These are phyloP conservation scores for Sorex araneus DNA, from an alignment of 2,113 vertebrate species.

Conservation along the genomic window DNA sequence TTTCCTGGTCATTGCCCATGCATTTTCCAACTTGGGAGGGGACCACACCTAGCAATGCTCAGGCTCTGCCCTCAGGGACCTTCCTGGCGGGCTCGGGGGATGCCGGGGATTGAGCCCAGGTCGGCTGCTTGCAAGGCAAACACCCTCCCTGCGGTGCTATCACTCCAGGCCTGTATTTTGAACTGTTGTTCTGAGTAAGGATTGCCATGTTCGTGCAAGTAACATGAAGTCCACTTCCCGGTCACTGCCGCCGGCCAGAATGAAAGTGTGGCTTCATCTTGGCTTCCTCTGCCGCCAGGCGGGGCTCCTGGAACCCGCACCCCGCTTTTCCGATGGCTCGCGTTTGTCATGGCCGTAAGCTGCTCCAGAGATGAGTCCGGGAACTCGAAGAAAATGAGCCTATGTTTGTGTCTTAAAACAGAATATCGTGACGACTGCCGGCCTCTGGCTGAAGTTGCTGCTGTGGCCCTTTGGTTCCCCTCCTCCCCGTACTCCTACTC, in stretches of 20 bases:
- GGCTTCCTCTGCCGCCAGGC: not conserved
- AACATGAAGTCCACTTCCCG: slow-evolving; percentile 53
- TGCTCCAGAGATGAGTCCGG: slow-evolving; percentile 28
- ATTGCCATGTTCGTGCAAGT: slow-evolving; percentile 25
- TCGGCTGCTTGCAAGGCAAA: too few relatives aligned
- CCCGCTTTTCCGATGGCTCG: not conserved
- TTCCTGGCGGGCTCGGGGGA: too few relatives aligned
- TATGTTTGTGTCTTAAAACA: slow-evolving; percentile 52
- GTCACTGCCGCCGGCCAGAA: not conserved
- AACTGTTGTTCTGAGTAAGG: slow-evolving; percentile 53
- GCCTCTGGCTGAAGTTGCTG: not conserved
- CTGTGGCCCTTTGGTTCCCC: slow-evolving; percentile 14
- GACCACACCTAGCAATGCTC: too few relatives aligned
- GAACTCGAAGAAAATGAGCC: not conserved
- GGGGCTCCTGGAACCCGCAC: not conserved
- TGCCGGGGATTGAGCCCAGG: too few relatives aligned
- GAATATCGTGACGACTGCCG: slow-evolving; percentile 1
- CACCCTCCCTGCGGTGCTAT: too few relatives aligned
- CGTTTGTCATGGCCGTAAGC: slow-evolving; percentile 48
- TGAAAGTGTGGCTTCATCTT: not conserved
- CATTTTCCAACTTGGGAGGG: slow-evolving; percentile 2
- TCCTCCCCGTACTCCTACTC: not conserved
- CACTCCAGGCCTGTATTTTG: too few relatives aligned
- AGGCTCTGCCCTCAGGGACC: too few relatives aligned
- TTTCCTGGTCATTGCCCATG: slow-evolving; percentile 4